Evolutionary conservation across 35 echinoderm and acorn worm species (phyloP).

Genomic region (Ophioderma brevispina): DNA sequence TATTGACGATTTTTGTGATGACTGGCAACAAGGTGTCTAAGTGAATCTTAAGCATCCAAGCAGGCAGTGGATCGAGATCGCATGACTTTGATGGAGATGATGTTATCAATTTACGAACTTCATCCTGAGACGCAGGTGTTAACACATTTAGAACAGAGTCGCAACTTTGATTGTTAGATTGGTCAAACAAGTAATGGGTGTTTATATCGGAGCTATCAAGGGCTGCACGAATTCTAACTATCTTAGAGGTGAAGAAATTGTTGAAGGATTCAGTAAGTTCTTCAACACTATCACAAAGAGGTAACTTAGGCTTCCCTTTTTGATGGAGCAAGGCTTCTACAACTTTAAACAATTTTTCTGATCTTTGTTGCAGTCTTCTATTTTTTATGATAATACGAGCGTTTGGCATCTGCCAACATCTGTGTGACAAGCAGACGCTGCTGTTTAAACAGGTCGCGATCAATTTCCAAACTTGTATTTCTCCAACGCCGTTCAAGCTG

Average conservation of each 20-base stretch:
- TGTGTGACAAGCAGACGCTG: no score
- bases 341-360: conserved; percentile 16
- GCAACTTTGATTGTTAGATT: not conserved
- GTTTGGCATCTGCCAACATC: no score
- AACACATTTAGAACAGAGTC: not conserved
- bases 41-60: not conserved
- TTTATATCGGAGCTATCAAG: not conserved
- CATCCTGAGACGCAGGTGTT: not conserved
- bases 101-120: not conserved
- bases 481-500: conserved; percentile 14
- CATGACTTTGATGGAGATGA: conserved; percentile 17
- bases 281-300: not conserved
- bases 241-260: conserved; percentile 14
- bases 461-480: conserved; percentile 2
- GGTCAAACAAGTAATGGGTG: no score
- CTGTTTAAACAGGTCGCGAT: conserved; percentile 15
- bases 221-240: not conserved
- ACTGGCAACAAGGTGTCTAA: not conserved
- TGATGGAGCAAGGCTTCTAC: not conserved
- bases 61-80: not conserved
- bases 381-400: no score
- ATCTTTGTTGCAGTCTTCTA: not conserved
- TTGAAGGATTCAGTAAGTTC: conserved; percentile 3
- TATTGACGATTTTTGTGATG: not conserved
- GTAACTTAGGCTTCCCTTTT: conserved; percentile 6